Percentiles rank a stretch among this genome's conserved stretches.
Evolutionary conservation across 1,140 invertebrate species (phyloP).

Genomic region (Nylanderia fulva): DNA sequence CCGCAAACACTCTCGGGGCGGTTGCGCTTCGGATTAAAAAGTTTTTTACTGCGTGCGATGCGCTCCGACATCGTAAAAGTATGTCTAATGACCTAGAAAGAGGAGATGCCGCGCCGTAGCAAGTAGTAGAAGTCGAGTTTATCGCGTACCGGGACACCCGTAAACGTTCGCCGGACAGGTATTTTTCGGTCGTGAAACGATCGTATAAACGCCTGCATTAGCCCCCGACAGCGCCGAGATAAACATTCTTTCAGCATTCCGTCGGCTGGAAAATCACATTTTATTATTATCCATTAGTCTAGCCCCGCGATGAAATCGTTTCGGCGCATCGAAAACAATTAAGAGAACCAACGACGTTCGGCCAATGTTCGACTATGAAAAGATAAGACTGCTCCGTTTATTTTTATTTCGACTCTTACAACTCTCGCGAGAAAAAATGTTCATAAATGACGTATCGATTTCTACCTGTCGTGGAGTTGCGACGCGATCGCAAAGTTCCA

Average conservation of each 20-base stretch:
- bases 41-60: slow-evolving; percentile 53
- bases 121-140: slow-evolving; percentile 45
- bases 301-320: slow-evolving; percentile 39
- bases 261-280: slow-evolving; percentile 60
- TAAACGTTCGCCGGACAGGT: slow-evolving; percentile 42
- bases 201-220: slow-evolving; percentile 56
- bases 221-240: slow-evolving; percentile 21
- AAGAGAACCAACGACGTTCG: background rate
- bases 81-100: slow-evolving; percentile 53
- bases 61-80: slow-evolving; percentile 46
- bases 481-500: slow-evolving; percentile 70
- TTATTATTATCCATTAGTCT: slow-evolving; percentile 66
- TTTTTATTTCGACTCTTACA: slow-evolving; percentile 21
- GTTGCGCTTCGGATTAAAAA: slow-evolving; percentile 52
- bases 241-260: slow-evolving; percentile 55
- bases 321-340: background rate
- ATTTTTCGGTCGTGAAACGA: slow-evolving; percentile 61
- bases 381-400: slow-evolving; percentile 12
- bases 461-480: background rate
- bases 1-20: background rate
- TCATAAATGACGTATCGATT: slow-evolving; percentile 68
- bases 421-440: slow-evolving; percentile 50
- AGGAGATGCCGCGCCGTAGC: slow-evolving; percentile 29
- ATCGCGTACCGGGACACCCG: slow-evolving; percentile 32
- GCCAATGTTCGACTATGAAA: slow-evolving; percentile 31